Evolutionary conservation across 1,140 invertebrate species (phyloP).

Genomic region (Eupeodes corollae): DNA sequence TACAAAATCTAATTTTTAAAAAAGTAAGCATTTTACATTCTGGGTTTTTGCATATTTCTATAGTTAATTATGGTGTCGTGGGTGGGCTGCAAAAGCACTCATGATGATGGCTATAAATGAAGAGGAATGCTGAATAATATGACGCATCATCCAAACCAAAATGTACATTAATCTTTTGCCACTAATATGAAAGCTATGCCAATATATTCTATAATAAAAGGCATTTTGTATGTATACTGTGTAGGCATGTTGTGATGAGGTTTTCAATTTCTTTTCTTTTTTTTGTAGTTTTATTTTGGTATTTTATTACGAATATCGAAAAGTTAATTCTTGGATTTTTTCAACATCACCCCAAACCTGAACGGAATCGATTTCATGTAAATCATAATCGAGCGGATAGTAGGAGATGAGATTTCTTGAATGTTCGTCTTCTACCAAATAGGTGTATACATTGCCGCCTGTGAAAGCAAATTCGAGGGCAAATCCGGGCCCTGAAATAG

Average conservation of each 20-base stretch:
- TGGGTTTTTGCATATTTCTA: too few species aligned
- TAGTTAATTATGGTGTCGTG: too few species aligned
- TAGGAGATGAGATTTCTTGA: slow-evolving; percentile 5
- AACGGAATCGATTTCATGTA: slow-evolving; percentile 13
- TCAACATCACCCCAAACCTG: slow-evolving; percentile 33
- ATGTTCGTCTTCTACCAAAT: slow-evolving; percentile 4
- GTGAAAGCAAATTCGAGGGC: slow-evolving; percentile 25
- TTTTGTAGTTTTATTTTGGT: background rate
- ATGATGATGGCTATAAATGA: background rate
- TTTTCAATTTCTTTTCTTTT: too few species aligned
- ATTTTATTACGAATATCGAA: slow-evolving; percentile 10
- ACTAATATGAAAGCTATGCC: background rate
- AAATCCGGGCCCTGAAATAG: slow-evolving; percentile 27
- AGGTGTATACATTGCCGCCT: slow-evolving; percentile 13
- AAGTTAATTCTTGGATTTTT: slow-evolving; percentile 21
- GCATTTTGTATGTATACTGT: background rate
- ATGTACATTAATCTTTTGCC: background rate
- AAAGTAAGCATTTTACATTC: too few species aligned
- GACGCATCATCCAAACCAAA: background rate
- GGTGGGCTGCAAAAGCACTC: too few species aligned
- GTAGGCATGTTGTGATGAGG: background rate
- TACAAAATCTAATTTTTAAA: too few species aligned
- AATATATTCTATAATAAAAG: background rate
- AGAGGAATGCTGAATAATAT: too few species aligned
- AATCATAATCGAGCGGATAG: slow-evolving; percentile 4